Evolutionary conservation across 2,797 vertebrate genomes (phyloP), one percentile per base, ranked within the genome.

Genomic region (Hephaestus fuliginosus): DNA sequence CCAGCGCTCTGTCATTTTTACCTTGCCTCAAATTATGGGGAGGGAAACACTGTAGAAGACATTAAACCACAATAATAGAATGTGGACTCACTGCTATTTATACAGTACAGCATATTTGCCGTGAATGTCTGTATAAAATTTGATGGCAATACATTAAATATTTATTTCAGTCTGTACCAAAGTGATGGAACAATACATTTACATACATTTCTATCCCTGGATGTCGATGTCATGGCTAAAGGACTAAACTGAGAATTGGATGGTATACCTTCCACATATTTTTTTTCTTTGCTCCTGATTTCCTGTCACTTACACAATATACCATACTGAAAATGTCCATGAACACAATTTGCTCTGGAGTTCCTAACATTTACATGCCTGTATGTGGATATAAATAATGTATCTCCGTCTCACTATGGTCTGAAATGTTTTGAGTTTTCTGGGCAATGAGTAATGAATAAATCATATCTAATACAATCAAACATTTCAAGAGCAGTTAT

Each of bases 1-100:
- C 74, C 9, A 13, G 2, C 33, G 30, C 28, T n/a, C 51, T 41
- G 2, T 83, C 44, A 41, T 76, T 84, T 78, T 58, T 44, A 63
- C 57, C 77, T 74, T 3, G 12, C 14, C 41, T 53, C 43, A 49
- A 36, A 68, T 55, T 25, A 64, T 5, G 13, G 20, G 22, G 18
- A 52, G 18, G 17, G 53, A 70, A 65, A 76, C 8, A 67, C 14
- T 11, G 39, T 18, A 13, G 28, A 78, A 68, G 60, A 70, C 30
- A 67, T 15, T 14, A 18, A 25, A 44, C 18, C 25, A 63, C 52
- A 74, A 43, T 3, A 20, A 14, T 51, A 15, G 52, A 36, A 52
- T n/a, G 22, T 48, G 30, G 13, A 66, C 43, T 8, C n/a, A 7
- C 36, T 43, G 30, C 46, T 66, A n/a, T 73, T 43, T 43, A 15